Conservation (phyloP, 2,113 vertebrate genomes). For the Elephantulus edwardii region DNA sequence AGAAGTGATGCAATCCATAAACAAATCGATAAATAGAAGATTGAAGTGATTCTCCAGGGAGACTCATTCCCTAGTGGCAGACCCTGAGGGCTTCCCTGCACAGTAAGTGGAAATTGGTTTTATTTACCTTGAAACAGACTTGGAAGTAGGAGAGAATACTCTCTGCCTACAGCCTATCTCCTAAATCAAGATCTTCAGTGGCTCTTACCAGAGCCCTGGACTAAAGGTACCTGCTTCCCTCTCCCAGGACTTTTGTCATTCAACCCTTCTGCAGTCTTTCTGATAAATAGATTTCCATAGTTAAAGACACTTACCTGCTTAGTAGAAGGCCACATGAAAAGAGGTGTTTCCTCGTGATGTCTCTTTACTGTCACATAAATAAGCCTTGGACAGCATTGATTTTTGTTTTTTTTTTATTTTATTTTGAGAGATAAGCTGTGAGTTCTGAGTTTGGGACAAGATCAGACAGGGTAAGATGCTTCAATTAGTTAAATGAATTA, state of each 20-base stretch:
- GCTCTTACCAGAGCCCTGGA: neutral
- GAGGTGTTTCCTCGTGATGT: slow-evolving; percentile 23
- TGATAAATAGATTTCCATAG: neutral
- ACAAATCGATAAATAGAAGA: neutral
- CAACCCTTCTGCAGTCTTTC: neutral
- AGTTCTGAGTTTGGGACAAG: neutral
- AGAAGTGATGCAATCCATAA: slow-evolving; percentile 9
- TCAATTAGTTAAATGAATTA: neutral
- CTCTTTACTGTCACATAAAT: neutral
- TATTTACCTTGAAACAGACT: neutral
- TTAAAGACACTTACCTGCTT: neutral
- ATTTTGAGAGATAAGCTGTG: neutral
- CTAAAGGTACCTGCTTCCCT: neutral
- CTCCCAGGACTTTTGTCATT: neutral
- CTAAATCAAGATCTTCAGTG: neutral
- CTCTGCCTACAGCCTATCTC: neutral
- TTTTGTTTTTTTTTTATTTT: neutral
- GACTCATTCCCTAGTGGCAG: neutral
- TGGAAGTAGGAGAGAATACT: neutral
- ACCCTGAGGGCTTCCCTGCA: neutral
- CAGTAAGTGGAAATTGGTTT: neutral
- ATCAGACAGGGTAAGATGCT: neutral
- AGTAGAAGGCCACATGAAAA: neutral
- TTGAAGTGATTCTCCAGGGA: slow-evolving; percentile 1
- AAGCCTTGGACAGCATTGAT: neutral